Conservation (phyloP, 2,113 vertebrate species). For the Hippocampus abdominalis region DNA sequence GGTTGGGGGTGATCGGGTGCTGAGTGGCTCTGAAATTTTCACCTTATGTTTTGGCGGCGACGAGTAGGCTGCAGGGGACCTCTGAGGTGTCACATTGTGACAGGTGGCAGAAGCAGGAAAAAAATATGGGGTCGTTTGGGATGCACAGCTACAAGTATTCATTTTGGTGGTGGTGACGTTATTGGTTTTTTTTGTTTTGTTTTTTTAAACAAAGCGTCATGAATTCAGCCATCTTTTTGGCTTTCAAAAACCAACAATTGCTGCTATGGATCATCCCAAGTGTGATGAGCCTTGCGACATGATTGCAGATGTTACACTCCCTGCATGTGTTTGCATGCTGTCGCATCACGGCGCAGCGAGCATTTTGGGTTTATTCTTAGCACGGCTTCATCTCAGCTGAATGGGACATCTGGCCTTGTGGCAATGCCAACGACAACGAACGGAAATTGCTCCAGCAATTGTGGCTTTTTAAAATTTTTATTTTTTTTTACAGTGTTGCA, state of each 20-base stretch:
- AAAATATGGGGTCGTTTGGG: background rate
- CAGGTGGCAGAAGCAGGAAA: background rate
- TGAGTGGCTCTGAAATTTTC: background rate
- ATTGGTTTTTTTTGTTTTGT: background rate
- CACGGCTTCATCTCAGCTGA: conserved; percentile 47
- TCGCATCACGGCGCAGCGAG: conserved; percentile 14
- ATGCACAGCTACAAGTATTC: background rate
- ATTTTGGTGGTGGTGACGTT: too few species aligned
- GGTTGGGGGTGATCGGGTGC: background rate
- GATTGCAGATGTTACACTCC: conserved; percentile 12
- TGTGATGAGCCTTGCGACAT: background rate
- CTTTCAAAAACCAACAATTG: background rate
- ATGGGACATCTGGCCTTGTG: conserved; percentile 54
- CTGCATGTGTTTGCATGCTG: conserved; percentile 8
- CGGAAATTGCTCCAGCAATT: conserved; percentile 31
- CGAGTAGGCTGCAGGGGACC: background rate
- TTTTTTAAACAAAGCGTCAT: background rate
- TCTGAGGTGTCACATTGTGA: background rate
- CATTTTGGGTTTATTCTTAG: conserved; percentile 48
- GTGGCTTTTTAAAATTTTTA: conserved; percentile 29
- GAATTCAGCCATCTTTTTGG: background rate
- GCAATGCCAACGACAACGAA: conserved; percentile 31
- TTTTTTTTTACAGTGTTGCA: conserved; percentile 26
- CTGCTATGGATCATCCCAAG: conserved; percentile 4
- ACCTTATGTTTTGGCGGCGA: background rate